phyloP scores from a whole-genome alignment of 2,113 vertebrate species.

The Eidolon helvum region DNA sequence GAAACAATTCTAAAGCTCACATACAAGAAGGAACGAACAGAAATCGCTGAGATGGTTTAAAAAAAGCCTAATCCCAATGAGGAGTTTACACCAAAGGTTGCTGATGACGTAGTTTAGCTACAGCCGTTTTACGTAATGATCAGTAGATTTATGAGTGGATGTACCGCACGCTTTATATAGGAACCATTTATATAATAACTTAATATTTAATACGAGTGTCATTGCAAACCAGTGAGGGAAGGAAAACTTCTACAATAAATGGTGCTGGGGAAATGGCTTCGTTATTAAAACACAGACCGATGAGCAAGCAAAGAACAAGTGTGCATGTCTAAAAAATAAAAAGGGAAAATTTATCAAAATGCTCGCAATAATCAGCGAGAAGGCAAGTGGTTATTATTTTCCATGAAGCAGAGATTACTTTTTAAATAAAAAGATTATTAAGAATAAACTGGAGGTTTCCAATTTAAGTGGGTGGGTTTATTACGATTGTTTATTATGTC shows the following conservation, averaged over 20 bases:
- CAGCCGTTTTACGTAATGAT: fast-evolving
- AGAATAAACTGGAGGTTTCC: neutral
- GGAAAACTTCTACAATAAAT: neutral
- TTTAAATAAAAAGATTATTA: neutral
- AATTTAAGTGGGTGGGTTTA: too few relatives aligned
- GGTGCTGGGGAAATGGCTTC: neutral
- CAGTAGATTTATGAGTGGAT: neutral
- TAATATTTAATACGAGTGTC: neutral
- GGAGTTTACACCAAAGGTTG: neutral
- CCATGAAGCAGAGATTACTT: neutral
- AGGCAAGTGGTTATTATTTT: neutral
- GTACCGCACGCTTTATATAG: neutral
- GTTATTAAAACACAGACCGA: neutral
- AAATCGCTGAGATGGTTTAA: too few relatives aligned
- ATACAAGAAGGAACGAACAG: neutral
- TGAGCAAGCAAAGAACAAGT: neutral
- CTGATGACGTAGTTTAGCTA: fast-evolving
- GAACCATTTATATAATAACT: neutral
- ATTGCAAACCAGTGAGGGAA: neutral
- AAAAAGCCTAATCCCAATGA: neutral
- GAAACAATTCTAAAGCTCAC: neutral
- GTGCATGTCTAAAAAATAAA: neutral
- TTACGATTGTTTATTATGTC: neutral
- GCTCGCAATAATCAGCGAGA: neutral
- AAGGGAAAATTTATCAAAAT: neutral